These are phyloP conservation scores for Brevimyrus niger DNA, from an alignment of 2,113 vertebrate genomes.

Conservation along the genomic window DNA sequence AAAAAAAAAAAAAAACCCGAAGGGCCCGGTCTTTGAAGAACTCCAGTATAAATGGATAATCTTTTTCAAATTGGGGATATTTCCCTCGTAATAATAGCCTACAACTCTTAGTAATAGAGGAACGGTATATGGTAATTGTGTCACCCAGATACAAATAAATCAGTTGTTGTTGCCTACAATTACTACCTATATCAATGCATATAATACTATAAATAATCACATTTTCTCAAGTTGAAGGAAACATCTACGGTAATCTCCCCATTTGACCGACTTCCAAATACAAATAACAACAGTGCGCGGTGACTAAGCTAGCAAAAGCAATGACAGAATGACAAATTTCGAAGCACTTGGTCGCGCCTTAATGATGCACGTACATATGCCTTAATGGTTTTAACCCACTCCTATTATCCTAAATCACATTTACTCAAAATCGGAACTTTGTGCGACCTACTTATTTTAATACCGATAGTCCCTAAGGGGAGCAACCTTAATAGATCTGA, in stretches of 20 bases:
- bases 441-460: constrained; percentile 55
- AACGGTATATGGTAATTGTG: neutral
- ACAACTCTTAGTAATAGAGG: neutral
- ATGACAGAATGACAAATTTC: neutral
- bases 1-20: neutral
- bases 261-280: neutral
- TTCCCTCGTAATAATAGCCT: neutral
- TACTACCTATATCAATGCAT: neutral
- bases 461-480: constrained; percentile 50
- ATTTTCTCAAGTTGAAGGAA: neutral
- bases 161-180: neutral
- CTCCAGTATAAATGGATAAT: neutral
- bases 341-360: neutral
- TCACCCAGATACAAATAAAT: neutral
- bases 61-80: neutral
- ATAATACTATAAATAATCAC: neutral
- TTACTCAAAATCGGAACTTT: constrained; percentile 44
- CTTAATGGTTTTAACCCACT: neutral
- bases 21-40: neutral
- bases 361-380: neutral
- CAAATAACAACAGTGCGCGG: neutral
- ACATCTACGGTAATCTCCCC: neutral
- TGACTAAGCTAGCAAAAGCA: neutral
- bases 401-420: constrained; percentile 18
- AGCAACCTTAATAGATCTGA: constrained; percentile 57